A percentile compares a stretch with the other conserved stretches of the same genome.
Conservation (phyloP, 2,113 vertebrate species). For the Rhynchomys soricoides region DNA sequence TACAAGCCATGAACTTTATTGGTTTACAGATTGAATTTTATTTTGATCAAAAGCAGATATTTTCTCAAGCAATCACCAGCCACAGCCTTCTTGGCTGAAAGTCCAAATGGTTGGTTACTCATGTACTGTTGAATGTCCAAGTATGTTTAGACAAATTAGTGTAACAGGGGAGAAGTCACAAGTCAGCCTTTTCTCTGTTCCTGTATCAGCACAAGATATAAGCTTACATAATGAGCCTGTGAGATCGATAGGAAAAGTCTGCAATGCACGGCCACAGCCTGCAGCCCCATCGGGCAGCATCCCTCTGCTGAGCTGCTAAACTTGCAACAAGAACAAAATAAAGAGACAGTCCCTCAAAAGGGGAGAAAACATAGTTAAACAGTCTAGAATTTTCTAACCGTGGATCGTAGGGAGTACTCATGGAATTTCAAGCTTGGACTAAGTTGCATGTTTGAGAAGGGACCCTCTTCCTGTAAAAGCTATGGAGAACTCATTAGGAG, state of each 20-base stretch:
- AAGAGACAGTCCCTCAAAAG: neutral
- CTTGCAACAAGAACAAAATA: neutral
- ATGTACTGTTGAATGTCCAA: slow-evolving; percentile 45
- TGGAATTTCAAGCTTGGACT: slow-evolving; percentile 18
- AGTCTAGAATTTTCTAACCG: neutral
- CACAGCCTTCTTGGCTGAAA: slow-evolving; percentile 53
- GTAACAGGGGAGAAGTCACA: slow-evolving; percentile 16
- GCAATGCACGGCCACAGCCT: neutral
- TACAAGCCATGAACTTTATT: slow-evolving; percentile 49
- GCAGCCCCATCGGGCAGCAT: neutral
- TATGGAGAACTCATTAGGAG: slow-evolving; percentile 19
- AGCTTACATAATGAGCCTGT: slow-evolving; percentile 42
- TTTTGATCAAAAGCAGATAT: slow-evolving; percentile 76
- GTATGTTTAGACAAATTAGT: slow-evolving; percentile 61
- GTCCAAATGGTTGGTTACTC: slow-evolving; percentile 25
- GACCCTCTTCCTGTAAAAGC: neutral
- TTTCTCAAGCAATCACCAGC: slow-evolving; percentile 59
- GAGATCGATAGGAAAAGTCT: slow-evolving; percentile 28
- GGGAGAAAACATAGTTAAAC: neutral
- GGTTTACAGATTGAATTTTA: slow-evolving; percentile 66
- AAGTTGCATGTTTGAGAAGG: neutral
- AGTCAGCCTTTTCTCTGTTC: slow-evolving; percentile 50
- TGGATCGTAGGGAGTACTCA: neutral
- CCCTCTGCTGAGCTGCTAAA: neutral
- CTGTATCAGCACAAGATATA: slow-evolving; percentile 63